These are phyloP conservation scores for Acleris cristana DNA, from an alignment of 2,888 invertebrate species.

Conservation along the genomic window DNA sequence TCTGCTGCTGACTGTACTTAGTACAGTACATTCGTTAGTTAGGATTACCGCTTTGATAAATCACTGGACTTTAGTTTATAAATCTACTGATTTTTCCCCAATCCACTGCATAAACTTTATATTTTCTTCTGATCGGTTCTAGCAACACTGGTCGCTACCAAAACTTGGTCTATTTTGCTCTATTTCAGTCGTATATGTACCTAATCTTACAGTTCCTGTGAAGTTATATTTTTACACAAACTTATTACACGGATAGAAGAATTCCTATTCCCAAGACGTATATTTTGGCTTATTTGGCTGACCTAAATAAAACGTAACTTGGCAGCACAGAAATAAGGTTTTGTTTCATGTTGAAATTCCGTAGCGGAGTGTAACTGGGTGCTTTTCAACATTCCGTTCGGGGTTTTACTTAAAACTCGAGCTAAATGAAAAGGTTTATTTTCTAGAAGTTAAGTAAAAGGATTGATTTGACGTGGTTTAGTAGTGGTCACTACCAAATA, in stretches of 20 bases:
- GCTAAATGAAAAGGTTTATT: background rate
- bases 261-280: conserved; percentile 4
- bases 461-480: too few species aligned
- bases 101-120: too few species aligned
- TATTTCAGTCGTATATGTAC: too few species aligned
- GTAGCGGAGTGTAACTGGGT: conserved; percentile 1
- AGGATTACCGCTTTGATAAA: too few species aligned
- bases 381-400: background rate
- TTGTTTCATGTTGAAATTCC: conserved; percentile 1
- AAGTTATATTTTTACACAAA: background rate
- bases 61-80: too few species aligned
- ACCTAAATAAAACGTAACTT: conserved; percentile 9
- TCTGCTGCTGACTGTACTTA: too few species aligned
- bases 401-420: background rate
- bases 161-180: too few species aligned
- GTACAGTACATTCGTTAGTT: too few species aligned
- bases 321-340: conserved; percentile 2
- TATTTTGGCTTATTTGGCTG: conserved; percentile 14
- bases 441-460: background rate
- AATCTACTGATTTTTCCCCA: too few species aligned
- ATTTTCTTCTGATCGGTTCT: too few species aligned
- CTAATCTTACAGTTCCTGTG: background rate
- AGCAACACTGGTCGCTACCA: too few species aligned
- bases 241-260: background rate
- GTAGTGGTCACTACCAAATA: too few species aligned